Percentiles rank a stretch among this genome's conserved stretches.
These are phyloP conservation scores for Grantiella picta DNA, from an alignment of 2,113 vertebrate genomes.

Conservation along the genomic window DNA sequence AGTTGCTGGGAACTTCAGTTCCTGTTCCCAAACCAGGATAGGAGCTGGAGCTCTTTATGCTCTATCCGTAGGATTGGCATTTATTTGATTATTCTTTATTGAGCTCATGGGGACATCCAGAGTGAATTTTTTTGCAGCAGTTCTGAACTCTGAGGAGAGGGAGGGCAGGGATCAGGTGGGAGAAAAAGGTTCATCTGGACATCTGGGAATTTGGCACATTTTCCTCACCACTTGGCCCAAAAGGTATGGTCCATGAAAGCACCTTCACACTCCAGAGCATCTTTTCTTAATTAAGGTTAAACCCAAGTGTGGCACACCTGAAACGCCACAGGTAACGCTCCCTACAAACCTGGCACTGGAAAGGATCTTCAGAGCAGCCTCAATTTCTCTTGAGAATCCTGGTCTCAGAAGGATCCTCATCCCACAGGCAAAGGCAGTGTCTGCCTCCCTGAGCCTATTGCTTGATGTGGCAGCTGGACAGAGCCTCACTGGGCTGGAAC, in stretches of 20 bases:
- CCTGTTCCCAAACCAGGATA: background rate
- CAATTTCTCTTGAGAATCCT: background rate
- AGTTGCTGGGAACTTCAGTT: background rate
- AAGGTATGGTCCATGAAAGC: background rate
- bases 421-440: background rate
- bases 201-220: background rate
- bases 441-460: background rate
- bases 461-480: background rate
- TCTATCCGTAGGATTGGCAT: background rate
- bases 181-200: background rate
- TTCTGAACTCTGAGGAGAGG: background rate
- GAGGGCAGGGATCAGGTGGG: background rate
- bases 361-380: background rate
- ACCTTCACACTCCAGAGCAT: background rate
- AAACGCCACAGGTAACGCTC: background rate
- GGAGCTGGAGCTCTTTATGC: background rate
- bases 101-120: background rate
- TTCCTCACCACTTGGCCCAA: background rate
- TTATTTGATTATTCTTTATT: background rate
- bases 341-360: background rate
- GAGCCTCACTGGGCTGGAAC: background rate
- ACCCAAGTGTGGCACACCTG: background rate
- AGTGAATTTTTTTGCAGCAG: background rate
- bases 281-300: background rate
- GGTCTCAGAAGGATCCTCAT: background rate